phyloP scores from a whole-genome alignment of 2,113 vertebrate genomes.

The Triplophysa dalaica region DNA sequence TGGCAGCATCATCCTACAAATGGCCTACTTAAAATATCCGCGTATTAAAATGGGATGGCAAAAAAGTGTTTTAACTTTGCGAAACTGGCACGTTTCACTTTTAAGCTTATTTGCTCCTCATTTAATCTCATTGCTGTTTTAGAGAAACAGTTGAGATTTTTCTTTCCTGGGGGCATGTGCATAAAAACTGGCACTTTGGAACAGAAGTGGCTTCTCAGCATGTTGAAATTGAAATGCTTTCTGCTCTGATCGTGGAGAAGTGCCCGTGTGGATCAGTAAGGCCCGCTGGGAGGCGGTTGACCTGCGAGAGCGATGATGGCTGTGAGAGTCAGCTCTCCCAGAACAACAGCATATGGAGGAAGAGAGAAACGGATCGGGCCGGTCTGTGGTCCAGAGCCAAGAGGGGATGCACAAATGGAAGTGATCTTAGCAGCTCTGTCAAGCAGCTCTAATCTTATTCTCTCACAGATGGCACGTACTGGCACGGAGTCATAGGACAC shows the following conservation, averaged over 20 bases:
- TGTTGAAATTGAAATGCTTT: neutral
- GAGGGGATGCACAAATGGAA: conserved; percentile 57
- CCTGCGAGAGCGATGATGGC: conserved; percentile 17
- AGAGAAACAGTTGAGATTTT: conserved; percentile 20
- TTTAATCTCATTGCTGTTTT: neutral
- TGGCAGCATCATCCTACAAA: too few relatives aligned
- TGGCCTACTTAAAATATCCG: too few relatives aligned
- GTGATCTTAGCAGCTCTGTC: conserved; percentile 46
- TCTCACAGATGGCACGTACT: conserved; percentile 47
- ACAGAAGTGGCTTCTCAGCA: conserved; percentile 12
- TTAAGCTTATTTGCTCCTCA: neutral
- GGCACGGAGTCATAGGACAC: neutral
- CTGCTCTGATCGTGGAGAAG: neutral
- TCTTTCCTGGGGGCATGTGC: neutral
- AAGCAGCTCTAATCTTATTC: conserved; percentile 31
- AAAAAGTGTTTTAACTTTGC: too few relatives aligned
- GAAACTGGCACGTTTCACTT: too few relatives aligned
- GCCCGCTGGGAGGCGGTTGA: conserved; percentile 23
- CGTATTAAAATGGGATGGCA: too few relatives aligned
- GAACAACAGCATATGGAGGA: conserved; percentile 59
- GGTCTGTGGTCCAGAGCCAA: conserved; percentile 58
- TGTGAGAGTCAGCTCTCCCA: conserved; percentile 18
- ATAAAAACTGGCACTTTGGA: neutral
- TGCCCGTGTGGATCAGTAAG: neutral
- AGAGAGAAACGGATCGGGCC: conserved; percentile 48